Evolutionary conservation across 2,797 vertebrate species (phyloP), one percentile per base, ranked within the genome.

Genomic region (Spinus olivaceus): DNA sequence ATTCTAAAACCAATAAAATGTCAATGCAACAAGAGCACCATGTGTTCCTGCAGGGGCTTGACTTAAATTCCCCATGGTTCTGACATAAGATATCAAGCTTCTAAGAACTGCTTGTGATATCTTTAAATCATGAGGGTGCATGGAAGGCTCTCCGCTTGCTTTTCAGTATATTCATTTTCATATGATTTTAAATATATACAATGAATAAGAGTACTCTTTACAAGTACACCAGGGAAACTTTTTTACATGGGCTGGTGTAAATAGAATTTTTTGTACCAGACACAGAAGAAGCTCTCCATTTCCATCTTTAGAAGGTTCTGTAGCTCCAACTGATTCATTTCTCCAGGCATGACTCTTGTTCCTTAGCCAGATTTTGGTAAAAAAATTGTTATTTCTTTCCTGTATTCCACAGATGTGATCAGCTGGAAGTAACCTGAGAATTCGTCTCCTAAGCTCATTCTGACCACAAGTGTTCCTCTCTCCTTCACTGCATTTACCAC

Each of bases 71-170:
- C 9, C 3, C 4, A 15, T 0, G 2, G 14, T 32, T 89, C 66
- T 71, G 59, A 51, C 20, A 1, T 17, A 22, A 57, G n/a, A 37
- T n/a, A 81, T 11, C 27, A 54, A 49, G 6, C 11, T 87, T 73
- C n/a, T 87, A 37, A 71, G 47, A 71, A 44, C 10, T 42, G 2
- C 12, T 60, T 61, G 21, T 69, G 50, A 12, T 72, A 20, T 10
- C 8, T 32, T 77, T 73, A 57, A 8, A 27, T 56, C 21, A 24
- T 0, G 0, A 50, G 21, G 17, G 24, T 3, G 2, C 21, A 28
- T 8, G 7, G 9, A 51, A 90, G 59, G 23, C 4, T 70, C 22
- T 76, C 23, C 10, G 30, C 9, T 63, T 81, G 9, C 17, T 74
- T 73, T 65, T 35, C 51, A 39, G n/a, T 27, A 4, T 39, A 5